These are phyloP conservation scores for Fragum fragum DNA, from an alignment of 2,888 invertebrate genomes.

Conservation along the genomic window DNA sequence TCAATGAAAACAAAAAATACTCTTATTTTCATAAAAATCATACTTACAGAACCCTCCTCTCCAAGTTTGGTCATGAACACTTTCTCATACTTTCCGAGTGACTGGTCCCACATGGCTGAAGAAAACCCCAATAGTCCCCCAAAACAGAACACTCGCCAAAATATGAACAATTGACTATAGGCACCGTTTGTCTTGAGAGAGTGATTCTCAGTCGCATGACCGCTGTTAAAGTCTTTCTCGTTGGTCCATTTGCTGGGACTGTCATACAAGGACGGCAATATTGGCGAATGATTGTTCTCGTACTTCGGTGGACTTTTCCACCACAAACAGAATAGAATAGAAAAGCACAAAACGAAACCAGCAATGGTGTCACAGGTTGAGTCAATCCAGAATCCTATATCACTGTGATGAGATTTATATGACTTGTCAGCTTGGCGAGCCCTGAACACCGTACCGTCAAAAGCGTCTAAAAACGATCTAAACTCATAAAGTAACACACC, in stretches of 20 bases:
- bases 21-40: no score
- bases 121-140: conserved; percentile 74
- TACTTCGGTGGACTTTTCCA: conserved; percentile 68
- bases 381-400: conserved; percentile 93
- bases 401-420: conserved; percentile 89
- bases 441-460: conserved; percentile 95
- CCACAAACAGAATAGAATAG: conserved; percentile 87
- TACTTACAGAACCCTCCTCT: conserved; percentile 70
- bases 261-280: conserved; percentile 57
- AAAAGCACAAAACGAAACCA: conserved; percentile 76
- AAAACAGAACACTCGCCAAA: conserved; percentile 78
- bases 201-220: conserved; percentile 58
- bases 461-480: conserved; percentile 93
- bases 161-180: conserved; percentile 75
- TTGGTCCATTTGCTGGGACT: conserved; percentile 23
- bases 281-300: conserved; percentile 46
- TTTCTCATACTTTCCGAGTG: conserved; percentile 70
- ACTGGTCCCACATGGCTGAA: conserved; percentile 79
- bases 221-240: conserved; percentile 32
- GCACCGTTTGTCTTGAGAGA: conserved; percentile 42
- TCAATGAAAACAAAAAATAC: no score
- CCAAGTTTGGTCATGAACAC: conserved; percentile 72
- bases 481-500: conserved; percentile 93
- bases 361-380: conserved; percentile 94
- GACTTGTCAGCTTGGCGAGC: conserved; percentile 87